Conservation (phyloP, 2,797 vertebrate genomes). For the Sciurus carolinensis region DNA sequence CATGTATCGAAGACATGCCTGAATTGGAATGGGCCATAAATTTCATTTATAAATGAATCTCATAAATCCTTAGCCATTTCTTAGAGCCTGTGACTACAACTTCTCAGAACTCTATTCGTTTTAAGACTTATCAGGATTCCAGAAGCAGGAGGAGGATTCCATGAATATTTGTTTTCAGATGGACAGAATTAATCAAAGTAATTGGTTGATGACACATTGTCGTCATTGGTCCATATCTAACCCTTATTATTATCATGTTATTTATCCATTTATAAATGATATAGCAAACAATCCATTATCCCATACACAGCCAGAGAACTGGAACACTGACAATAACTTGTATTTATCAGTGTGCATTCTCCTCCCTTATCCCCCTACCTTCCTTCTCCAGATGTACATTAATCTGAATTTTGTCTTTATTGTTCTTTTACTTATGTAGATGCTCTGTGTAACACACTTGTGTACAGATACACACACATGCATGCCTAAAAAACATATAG, state of each 20-base stretch:
- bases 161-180: constrained; percentile 19
- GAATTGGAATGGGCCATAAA: neutral
- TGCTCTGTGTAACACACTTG: neutral
- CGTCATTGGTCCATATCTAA: neutral
- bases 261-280: constrained; percentile 14
- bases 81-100: neutral
- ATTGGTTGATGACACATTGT: neutral
- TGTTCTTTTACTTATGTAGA: constrained; percentile 39
- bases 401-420: constrained; percentile 32
- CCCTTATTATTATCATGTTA: neutral
- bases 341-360: neutral
- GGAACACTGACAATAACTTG: neutral
- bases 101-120: neutral
- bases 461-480: neutral
- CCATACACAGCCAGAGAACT: neutral
- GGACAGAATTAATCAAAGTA: constrained; percentile 19
- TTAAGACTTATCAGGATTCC: constrained; percentile 33
- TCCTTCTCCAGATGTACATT: neutral
- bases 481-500: neutral
- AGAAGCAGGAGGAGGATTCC: neutral
- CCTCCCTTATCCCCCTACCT: neutral
- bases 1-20: neutral
- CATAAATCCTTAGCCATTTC: constrained; percentile 42
- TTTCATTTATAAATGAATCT: constrained; percentile 54
- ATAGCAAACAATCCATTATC: neutral